These are phyloP conservation scores for Siniperca knerii DNA, from an alignment of 2,113 vertebrate species.

Conservation along the genomic window DNA sequence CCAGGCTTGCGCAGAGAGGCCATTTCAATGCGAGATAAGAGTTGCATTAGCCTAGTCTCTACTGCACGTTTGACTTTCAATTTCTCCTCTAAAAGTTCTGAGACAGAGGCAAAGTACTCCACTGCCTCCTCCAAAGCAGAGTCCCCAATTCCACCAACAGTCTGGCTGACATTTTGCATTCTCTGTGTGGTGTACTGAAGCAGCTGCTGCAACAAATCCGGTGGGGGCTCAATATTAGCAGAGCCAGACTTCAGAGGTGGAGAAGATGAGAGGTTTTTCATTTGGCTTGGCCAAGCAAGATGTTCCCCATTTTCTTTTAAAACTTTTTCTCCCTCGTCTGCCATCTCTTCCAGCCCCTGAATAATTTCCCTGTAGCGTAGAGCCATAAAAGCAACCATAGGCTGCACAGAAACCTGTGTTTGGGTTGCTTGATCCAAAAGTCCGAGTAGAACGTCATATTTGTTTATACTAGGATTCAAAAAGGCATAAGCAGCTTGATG, in stretches of 20 bases:
- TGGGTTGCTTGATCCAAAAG: slow-evolving; percentile 88
- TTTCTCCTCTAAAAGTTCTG: slow-evolving; percentile 87
- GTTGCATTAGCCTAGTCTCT: slow-evolving; percentile 85
- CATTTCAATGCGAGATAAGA: slow-evolving; percentile 87
- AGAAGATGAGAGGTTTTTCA: slow-evolving; percentile 74
- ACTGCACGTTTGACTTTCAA: slow-evolving; percentile 85
- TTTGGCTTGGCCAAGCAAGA: slow-evolving; percentile 88
- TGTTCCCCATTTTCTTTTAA: slow-evolving; percentile 88
- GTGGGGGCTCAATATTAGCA: slow-evolving; percentile 79
- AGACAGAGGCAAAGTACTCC: slow-evolving; percentile 87
- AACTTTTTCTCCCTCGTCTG: slow-evolving; percentile 88
- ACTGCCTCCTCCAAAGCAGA: slow-evolving; percentile 86
- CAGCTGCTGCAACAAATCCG: slow-evolving; percentile 94
- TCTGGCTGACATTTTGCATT: slow-evolving; percentile 87
- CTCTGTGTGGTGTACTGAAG: slow-evolving; percentile 93
- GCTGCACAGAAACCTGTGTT: slow-evolving; percentile 90
- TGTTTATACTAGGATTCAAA: slow-evolving; percentile 91
- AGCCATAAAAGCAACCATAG: slow-evolving; percentile 90
- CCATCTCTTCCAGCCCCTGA: slow-evolving; percentile 88
- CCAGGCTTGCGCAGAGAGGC: slow-evolving; percentile 81
- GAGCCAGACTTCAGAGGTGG: slow-evolving; percentile 63
- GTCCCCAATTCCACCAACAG: slow-evolving; percentile 85
- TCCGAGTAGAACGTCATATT: slow-evolving; percentile 89
- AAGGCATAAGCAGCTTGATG: slow-evolving; percentile 92
- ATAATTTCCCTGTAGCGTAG: slow-evolving; percentile 90